Percentiles rank a stretch among this genome's conserved stretches.
Evolutionary conservation across 2,888 invertebrate species (phyloP).

Genomic region (Sinopyrophorus schimmeli): DNA sequence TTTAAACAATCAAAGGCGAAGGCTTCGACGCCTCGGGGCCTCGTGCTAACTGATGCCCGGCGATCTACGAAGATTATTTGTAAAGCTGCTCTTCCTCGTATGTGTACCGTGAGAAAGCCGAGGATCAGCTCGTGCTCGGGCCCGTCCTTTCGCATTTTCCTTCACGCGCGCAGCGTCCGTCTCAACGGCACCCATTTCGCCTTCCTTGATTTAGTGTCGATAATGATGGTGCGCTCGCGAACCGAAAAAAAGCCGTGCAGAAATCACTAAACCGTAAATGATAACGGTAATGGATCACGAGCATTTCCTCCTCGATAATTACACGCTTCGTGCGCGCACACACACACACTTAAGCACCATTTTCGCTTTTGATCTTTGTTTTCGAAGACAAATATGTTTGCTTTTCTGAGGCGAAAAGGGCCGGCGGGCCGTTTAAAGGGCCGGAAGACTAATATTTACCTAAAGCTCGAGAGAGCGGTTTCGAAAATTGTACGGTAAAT

Average conservation of each 20-base stretch:
- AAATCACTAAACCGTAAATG: constrained; percentile 24
- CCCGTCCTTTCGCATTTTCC: constrained; percentile 28
- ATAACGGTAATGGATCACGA: constrained; percentile 24
- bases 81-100: constrained; percentile 12
- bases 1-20: constrained; percentile 8
- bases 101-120: constrained; percentile 31
- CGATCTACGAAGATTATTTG: constrained; percentile 22
- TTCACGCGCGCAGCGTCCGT: constrained; percentile 12
- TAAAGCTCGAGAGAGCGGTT: no score
- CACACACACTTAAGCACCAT: no score
- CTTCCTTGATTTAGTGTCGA: constrained; percentile 23
- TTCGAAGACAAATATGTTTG: no score
- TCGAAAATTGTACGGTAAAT: no score
- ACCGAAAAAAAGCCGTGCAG: constrained; percentile 16
- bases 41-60: constrained; percentile 21
- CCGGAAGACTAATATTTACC: no score
- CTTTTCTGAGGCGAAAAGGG: no score
- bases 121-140: constrained; percentile 33
- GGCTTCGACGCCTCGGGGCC: constrained; percentile 17
- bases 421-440: no score
- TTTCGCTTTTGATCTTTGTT: no score
- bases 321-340: no score
- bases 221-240: constrained; percentile 14
- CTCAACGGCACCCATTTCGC: constrained; percentile 5
- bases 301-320: no score